Percentiles rank a stretch among this genome's conserved stretches.
Evolutionary conservation across 2,797 vertebrate genomes (phyloP).

Genomic region (Myiotriccus ornatus): DNA sequence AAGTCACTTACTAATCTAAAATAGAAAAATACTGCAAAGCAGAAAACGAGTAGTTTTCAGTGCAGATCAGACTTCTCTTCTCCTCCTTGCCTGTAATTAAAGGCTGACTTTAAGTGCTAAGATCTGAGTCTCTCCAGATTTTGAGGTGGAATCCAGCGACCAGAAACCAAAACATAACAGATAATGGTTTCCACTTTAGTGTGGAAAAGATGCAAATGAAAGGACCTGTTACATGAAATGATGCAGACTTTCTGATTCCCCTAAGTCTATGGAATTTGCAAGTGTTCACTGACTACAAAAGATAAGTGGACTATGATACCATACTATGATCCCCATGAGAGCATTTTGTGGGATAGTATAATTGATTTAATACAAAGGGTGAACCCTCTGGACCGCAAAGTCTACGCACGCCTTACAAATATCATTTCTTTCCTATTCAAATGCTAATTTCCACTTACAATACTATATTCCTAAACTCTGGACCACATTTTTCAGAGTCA

Average conservation of each 20-base stretch:
- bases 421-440: background rate
- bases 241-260: background rate
- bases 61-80: background rate
- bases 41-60: background rate
- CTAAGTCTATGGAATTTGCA: background rate
- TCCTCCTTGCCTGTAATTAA: background rate
- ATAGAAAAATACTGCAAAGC: background rate
- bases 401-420: accelerated
- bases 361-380: background rate
- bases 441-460: background rate
- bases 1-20: background rate
- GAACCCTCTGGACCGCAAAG: background rate
- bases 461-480: background rate
- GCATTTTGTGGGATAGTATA: background rate
- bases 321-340: background rate
- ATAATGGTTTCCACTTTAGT: background rate
- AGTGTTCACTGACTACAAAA: background rate
- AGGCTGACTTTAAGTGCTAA: background rate
- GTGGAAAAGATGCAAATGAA: background rate
- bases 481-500: background rate
- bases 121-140: background rate
- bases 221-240: background rate
- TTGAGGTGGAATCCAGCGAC: background rate
- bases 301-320: background rate
- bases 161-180: background rate